A percentile compares a stretch with the other conserved stretches of the same genome.
These are phyloP conservation scores for Silurus lanzhouensis DNA, from an alignment of 2,797 vertebrate species.

Conservation along the genomic window DNA sequence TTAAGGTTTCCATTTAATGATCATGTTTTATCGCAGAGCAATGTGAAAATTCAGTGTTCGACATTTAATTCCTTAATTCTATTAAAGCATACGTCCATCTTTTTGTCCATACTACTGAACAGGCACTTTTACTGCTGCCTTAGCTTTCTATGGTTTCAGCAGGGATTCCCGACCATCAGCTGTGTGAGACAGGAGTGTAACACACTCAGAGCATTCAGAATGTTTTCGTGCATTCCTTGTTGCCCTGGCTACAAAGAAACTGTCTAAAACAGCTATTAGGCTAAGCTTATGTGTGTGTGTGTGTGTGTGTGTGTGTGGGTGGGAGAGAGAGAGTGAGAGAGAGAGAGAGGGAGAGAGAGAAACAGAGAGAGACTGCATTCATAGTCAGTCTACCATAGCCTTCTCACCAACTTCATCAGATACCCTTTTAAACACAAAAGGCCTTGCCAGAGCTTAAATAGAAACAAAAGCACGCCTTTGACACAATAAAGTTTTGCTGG, in stretches of 20 bases:
- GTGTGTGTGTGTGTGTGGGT: not conserved
- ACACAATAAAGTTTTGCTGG: constrained; percentile 1
- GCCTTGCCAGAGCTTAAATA: not conserved
- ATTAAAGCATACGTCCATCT: not conserved
- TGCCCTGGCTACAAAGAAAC: constrained; percentile 43
- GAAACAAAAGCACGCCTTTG: not conserved
- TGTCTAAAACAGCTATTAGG: constrained; percentile 27
- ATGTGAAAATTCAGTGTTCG: not conserved
- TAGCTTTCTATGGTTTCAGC: constrained; percentile 20
- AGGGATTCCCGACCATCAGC: constrained; percentile 29
- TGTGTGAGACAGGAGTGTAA: constrained; percentile 8
- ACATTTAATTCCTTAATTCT: not conserved
- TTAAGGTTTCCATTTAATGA: not conserved
- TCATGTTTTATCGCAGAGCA: not conserved
- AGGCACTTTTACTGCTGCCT: not conserved
- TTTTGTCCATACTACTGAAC: not conserved
- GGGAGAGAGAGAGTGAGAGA: not conserved
- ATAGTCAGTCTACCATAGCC: constrained; percentile 3
- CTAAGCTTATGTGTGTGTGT: constrained; percentile 13
- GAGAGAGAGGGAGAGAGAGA: not conserved
- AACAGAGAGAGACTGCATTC: not conserved
- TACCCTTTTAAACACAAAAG: constrained; percentile 21
- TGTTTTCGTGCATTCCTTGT: constrained; percentile 17
- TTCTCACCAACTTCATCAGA: constrained; percentile 28
- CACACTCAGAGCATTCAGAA: not conserved